phyloP scores from a whole-genome alignment of 1,140 invertebrate species.

The Drosophila malerkotliana region DNA sequence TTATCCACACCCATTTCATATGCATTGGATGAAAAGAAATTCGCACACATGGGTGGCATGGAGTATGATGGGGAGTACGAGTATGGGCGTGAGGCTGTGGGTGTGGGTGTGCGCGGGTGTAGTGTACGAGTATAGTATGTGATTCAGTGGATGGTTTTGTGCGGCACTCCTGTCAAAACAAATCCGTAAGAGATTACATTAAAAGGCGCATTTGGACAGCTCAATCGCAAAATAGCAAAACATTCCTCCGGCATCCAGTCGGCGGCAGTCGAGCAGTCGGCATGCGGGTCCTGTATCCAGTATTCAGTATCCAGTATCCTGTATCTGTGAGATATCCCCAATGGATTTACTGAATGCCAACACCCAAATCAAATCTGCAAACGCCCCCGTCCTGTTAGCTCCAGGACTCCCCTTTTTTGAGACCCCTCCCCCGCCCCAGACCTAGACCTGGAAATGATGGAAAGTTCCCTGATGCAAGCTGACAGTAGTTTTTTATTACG shows the following conservation, averaged over 20 bases:
- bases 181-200: conserved; percentile 81
- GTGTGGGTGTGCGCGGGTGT: not conserved
- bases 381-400: not conserved
- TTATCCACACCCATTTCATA: conserved; percentile 52
- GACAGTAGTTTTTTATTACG: conserved; percentile 69
- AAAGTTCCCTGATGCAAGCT: conserved; percentile 68
- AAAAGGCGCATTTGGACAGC: conserved; percentile 80
- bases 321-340: conserved; percentile 48
- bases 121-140: not conserved
- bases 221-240: conserved; percentile 73
- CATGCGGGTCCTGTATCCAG: not conserved
- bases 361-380: conserved; percentile 69
- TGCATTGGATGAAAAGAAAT: conserved; percentile 61
- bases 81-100: not conserved
- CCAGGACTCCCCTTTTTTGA: not conserved
- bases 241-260: conserved; percentile 15
- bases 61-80: not conserved
- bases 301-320: conserved; percentile 2
- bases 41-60: not conserved
- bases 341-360: conserved; percentile 55
- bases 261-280: conserved; percentile 1
- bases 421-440: too few relatives aligned
- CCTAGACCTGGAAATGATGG: conserved; percentile 52
- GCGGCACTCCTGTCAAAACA: conserved; percentile 74
- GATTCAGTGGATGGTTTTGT: conserved; percentile 5